Percentiles rank a stretch among this genome's conserved stretches.
These are phyloP conservation scores for Chorisops tibialis DNA, from an alignment of 2,888 invertebrate species.

Conservation along the genomic window DNA sequence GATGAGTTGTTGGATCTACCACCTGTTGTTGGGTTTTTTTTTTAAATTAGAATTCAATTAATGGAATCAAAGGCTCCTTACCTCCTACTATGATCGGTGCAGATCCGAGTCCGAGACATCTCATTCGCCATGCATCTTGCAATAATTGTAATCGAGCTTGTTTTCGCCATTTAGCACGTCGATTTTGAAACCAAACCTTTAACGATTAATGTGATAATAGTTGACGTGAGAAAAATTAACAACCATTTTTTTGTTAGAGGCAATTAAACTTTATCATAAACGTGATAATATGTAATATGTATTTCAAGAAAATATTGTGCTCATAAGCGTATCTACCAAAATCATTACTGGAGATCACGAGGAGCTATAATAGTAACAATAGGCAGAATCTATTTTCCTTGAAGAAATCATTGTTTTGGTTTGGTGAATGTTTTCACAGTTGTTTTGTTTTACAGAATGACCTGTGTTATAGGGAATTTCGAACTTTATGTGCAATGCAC, in stretches of 20 bases:
- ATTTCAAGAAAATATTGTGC: background rate
- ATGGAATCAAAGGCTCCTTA: conserved; percentile 14
- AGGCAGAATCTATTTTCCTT: too few relatives aligned
- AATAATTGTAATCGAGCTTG: conserved; percentile 80
- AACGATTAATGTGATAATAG: too few relatives aligned
- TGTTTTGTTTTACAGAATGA: too few relatives aligned
- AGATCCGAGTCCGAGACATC: conserved; percentile 71
- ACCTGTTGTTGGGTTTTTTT: background rate
- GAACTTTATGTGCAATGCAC: too few relatives aligned
- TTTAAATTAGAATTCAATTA: conserved; percentile 10
- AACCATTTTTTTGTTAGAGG: background rate
- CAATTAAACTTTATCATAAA: background rate
- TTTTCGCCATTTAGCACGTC: conserved; percentile 88
- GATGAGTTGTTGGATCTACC: conserved; percentile 23
- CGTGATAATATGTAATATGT: background rate
- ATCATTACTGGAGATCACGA: too few relatives aligned
- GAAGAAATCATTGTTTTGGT: too few relatives aligned
- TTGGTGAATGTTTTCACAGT: too few relatives aligned
- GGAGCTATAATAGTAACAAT: too few relatives aligned
- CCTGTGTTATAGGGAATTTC: too few relatives aligned
- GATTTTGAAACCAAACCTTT: conserved; percentile 89
- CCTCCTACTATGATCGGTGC: conserved; percentile 59
- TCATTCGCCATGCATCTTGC: conserved; percentile 89
- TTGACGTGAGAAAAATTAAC: background rate
- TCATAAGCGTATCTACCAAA: too few relatives aligned